These are phyloP conservation scores for Myiotriccus ornatus DNA, from an alignment of 2,797 vertebrate species.

Conservation along the genomic window DNA sequence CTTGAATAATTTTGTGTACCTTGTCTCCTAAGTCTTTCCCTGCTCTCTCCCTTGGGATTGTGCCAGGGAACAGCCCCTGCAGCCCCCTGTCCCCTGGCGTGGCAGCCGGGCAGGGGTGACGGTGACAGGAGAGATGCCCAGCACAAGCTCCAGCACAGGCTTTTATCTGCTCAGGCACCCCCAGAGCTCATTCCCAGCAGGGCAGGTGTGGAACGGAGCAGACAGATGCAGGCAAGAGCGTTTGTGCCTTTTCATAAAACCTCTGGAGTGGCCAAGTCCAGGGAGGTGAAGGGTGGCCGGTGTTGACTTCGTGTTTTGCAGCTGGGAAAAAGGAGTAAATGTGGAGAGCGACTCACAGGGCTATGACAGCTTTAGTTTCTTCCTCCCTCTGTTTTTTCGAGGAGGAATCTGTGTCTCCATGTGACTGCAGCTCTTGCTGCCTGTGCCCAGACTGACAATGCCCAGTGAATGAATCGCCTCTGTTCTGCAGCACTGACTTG, in stretches of 20 bases:
- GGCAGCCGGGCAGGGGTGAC: background rate
- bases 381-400: accelerated
- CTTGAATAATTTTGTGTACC: background rate
- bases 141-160: background rate
- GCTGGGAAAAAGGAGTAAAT: background rate
- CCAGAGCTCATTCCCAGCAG: background rate
- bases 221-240: background rate
- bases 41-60: background rate
- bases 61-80: too few relatives aligned
- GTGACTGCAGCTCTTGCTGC: background rate
- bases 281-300: background rate
- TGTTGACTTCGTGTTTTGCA: background rate
- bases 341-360: accelerated
- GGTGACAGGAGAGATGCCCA: accelerated
- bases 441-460: background rate
- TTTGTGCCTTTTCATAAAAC: background rate
- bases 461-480: background rate
- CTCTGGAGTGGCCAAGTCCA: background rate
- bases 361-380: background rate
- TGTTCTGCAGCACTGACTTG: background rate
- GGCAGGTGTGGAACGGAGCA: accelerated
- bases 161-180: too few relatives aligned
- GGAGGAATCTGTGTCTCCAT: accelerated
- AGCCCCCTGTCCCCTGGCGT: background rate
- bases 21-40: background rate